A percentile compares a stretch with the other conserved stretches of the same genome.
Evolutionary conservation across 2,888 invertebrate species (phyloP).

Genomic region (Aporophyla lueneburgensis): DNA sequence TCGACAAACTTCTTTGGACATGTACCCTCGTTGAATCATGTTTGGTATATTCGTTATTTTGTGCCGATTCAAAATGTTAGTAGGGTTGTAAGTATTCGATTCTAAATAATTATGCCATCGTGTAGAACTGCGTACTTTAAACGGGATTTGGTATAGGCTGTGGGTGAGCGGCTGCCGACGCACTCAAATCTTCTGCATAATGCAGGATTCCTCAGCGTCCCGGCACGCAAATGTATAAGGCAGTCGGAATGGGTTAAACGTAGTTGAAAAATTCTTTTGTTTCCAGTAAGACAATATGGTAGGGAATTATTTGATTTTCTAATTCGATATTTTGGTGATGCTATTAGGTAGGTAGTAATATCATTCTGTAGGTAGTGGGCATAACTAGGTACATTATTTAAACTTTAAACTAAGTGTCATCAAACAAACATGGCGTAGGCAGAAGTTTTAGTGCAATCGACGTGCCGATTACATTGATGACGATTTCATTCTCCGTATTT

Average conservation of each 20-base stretch:
- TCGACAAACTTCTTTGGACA: not conserved
- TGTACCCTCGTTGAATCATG: not conserved
- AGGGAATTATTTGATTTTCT: not conserved
- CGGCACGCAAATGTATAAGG: constrained; percentile 27
- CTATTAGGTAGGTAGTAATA: not conserved
- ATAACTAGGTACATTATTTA: not conserved
- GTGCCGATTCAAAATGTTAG: not conserved
- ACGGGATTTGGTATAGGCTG: constrained; percentile 14
- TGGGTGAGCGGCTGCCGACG: constrained; percentile 23
- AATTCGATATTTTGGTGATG: not conserved
- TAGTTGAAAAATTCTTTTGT: constrained; percentile 26
- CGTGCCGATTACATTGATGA: not conserved
- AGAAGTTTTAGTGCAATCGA: not conserved
- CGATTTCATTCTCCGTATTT: not conserved
- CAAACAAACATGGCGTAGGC: not conserved
- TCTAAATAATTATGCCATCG: not conserved
- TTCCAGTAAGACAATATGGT: not conserved
- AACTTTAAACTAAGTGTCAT: not conserved
- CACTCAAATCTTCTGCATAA: constrained; percentile 65
- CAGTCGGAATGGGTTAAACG: constrained; percentile 22
- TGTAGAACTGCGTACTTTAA: constrained; percentile 4
- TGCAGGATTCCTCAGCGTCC: constrained; percentile 52
- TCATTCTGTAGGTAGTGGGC: not conserved
- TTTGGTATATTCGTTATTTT: too few species aligned
- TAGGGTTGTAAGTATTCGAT: not conserved